Percentiles rank a stretch among this genome's conserved stretches.
Conservation (phyloP, 2,113 vertebrate species). For the Climacteris rufus region DNA sequence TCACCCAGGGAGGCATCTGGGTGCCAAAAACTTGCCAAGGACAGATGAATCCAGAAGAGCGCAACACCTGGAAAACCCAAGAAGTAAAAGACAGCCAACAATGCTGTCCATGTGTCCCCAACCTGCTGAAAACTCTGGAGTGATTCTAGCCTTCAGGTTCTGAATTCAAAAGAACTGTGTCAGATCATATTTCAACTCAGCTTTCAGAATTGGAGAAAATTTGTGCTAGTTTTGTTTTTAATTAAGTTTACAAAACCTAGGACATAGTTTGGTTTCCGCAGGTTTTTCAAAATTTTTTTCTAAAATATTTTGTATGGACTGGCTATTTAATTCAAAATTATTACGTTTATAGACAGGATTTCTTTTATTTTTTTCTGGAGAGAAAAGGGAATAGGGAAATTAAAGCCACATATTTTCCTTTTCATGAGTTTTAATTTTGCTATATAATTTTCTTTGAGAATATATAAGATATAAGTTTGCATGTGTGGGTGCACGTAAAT, state of each 20-base stretch:
- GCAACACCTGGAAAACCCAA: neutral
- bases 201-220: neutral
- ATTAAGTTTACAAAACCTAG: neutral
- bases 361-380: neutral
- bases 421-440: neutral
- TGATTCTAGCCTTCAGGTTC: neutral
- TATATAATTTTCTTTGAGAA: neutral
- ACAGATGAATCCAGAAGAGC: neutral
- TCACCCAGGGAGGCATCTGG: neutral
- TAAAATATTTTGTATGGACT: neutral
- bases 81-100: neutral
- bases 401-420: neutral
- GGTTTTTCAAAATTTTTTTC: neutral
- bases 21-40: neutral
- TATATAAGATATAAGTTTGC: neutral
- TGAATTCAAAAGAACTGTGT: neutral
- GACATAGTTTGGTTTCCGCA: neutral
- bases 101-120: neutral
- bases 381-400: neutral
- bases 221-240: neutral
- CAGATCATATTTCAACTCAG: neutral
- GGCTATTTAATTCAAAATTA: neutral
- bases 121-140: neutral
- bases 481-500: neutral
- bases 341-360: neutral